Base-by-base conservation (phyloP, 2,888 invertebrate genomes). In the Callosobruchus maculatus region DNA sequence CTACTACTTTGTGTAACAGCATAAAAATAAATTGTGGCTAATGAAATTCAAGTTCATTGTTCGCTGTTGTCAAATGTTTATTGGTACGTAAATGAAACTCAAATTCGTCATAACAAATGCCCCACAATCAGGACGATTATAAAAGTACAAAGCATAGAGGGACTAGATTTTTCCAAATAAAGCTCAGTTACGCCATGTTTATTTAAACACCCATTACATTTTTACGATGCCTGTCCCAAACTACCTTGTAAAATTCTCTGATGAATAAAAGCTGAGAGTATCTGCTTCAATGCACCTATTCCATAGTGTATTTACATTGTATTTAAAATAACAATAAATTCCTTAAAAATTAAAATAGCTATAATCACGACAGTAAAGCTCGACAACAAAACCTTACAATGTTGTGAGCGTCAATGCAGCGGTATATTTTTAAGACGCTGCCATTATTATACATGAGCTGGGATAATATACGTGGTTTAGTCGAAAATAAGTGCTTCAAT, bases 341-440 rank as follows among this genome's bases (percentile, higher is more conserved):
- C 73, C 74, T 69, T 71, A 74, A 73, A 74, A 76, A 74, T 74
- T 74, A 76, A 76, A 76, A 72, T 73, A 73, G 74, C 71, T 67
- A 68, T 73, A 74, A 71, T 68, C 26, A 71, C 68, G 73, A 71
- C 70, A 76, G 49, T 76, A 76, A 76, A 76, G 73, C 30, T 70
- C 22, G 22, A 71, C 69, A 73, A 31, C 70, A 74, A 73, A 20
- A 49, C 7, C 49, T 7, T 49, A 49, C 49, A 49, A 49, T 49
- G 49, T 49, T 49, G 49, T 49, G 9, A 13, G 1, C 49, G 49
- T 13, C 49, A 7, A 1, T 49, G 18, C 7, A 18, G 49, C 49
- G 18, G 49, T 18, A 49, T 49, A 49, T 49, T 49, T 49, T 49
- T 49, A 49, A 49, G 49, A 49, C 13, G 13, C 49, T 49, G 49